These are phyloP conservation scores for Ostrea denselamellosa DNA, from an alignment of 1,140 invertebrate genomes.

Conservation along the genomic window DNA sequence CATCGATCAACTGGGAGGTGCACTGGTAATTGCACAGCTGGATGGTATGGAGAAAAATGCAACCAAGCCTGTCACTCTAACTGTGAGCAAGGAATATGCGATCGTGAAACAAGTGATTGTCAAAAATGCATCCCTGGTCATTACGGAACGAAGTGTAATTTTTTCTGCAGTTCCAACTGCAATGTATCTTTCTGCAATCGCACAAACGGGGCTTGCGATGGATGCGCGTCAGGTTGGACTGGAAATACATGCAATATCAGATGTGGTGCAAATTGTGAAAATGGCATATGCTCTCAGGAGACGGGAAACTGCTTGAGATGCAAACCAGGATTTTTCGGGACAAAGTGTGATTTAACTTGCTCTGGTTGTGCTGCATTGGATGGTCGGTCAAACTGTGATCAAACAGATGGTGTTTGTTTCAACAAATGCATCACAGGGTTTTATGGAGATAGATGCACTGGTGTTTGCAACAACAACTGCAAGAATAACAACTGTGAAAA, in stretches of 20 bases:
- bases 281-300: conserved; percentile 44
- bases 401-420: conserved; percentile 47
- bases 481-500: conserved; percentile 49
- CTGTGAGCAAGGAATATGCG: conserved; percentile 34
- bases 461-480: conserved; percentile 50
- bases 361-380: conserved; percentile 7
- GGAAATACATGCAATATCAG: conserved; percentile 45
- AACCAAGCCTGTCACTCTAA: background rate
- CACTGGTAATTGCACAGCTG: conserved; percentile 52
- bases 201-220: conserved; percentile 49
- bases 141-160: conserved; percentile 43
- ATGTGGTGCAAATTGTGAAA: conserved; percentile 52
- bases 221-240: conserved; percentile 45
- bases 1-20: conserved; percentile 51
- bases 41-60: conserved; percentile 56
- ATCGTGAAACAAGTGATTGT: conserved; percentile 43
- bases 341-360: conserved; percentile 40
- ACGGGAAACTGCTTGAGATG: conserved; percentile 38
- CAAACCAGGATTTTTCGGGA: conserved; percentile 39
- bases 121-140: conserved; percentile 13
- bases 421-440: conserved; percentile 40
- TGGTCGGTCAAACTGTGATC: conserved; percentile 25
- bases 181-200: background rate
- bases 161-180: conserved; percentile 41
- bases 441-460: conserved; percentile 51